phyloP scores from a whole-genome alignment of 1,140 invertebrate species.

The Nilaparvata lugens region DNA sequence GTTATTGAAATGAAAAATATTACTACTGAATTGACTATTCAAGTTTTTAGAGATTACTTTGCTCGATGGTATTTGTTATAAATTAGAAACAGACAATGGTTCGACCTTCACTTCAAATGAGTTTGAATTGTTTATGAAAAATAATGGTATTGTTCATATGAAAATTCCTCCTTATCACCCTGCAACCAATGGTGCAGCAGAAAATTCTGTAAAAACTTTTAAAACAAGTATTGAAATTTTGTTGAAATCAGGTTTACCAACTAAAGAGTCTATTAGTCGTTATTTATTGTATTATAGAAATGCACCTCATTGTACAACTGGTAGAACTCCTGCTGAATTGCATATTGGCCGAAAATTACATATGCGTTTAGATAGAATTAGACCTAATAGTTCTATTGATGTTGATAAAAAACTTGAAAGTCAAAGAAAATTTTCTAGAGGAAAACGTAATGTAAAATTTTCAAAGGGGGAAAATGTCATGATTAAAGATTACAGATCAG shows the following conservation, averaged over 20 bases:
- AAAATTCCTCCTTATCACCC: neutral
- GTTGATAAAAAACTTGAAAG: too few species aligned
- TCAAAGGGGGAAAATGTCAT: neutral
- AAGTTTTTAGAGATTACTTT: conserved; percentile 24
- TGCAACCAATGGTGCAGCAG: conserved; percentile 31
- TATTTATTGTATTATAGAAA: conserved; percentile 11
- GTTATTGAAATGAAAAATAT: conserved; percentile 20
- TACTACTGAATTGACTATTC: conserved; percentile 8
- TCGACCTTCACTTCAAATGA: conserved; percentile 21
- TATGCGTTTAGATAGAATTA: conserved; percentile 7
- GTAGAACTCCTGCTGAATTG: conserved; percentile 20
- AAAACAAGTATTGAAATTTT: conserved; percentile 2
- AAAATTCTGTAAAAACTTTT: conserved; percentile 18
- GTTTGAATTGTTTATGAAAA: too few species aligned
- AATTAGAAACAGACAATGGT: conserved; percentile 30
- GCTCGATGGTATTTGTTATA: conserved; percentile 21
- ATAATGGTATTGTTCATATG: too few species aligned
- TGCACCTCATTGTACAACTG: conserved; percentile 10
- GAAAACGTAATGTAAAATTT: conserved; percentile 6
- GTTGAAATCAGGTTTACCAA: neutral
- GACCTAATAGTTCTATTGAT: too few species aligned
- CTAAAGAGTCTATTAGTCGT: neutral
- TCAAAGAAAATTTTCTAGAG: neutral
- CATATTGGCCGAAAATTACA: conserved; percentile 17
- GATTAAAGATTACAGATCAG: neutral